Base-by-base conservation (phyloP, 2,113 vertebrate genomes). In the Psephotus haematonotus region DNA sequence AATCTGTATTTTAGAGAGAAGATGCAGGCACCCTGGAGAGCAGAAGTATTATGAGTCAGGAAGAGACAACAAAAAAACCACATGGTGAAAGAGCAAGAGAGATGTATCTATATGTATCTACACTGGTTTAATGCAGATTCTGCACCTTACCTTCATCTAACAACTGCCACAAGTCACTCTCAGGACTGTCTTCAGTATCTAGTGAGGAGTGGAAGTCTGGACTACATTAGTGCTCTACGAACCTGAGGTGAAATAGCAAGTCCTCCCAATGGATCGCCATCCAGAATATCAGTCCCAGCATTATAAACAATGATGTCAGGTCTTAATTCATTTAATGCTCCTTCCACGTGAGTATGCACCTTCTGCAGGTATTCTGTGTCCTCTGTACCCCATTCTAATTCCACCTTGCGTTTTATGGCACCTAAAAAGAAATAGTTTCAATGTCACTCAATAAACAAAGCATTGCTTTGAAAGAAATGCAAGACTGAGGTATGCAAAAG, bases 311-410 rank as follows among this genome's bases (percentile, higher is more conserved):
- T 90, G 49, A 99, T 97, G 46, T 99, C 99, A 0, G 99, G 98
- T 15, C 44, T 95, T 33, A 98, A 91, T 87, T 99, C 99, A 8
- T 98, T 98, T 84, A 99, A 96, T 1, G 99, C 98, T 33, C 97
- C 98, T 62, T 98, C 98, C 47, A 98, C 94, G 6, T 99, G 98
- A 33, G 98, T 97, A 85, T 98, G 98, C 27, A 99, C 99, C 79
- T 99, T 99, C 78, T 98, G 97, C 55, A 99, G 98, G 93, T 99
- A 99, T 69, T 99, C 99, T 0, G 88, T 91, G 31, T 99, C 99
- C 92, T 99, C 99, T 0, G 99, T 99, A 52, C 99, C 99, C 99
- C 99, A 99, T 65, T 99, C 99, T 92, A 99, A 96, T 63, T 99
- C 99, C 94, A 99, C 98, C 81, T 97, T 99, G 84, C 99, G 97